phyloP scores from a whole-genome alignment of 1,140 invertebrate genomes.

The Tachypleus tridentatus region DNA sequence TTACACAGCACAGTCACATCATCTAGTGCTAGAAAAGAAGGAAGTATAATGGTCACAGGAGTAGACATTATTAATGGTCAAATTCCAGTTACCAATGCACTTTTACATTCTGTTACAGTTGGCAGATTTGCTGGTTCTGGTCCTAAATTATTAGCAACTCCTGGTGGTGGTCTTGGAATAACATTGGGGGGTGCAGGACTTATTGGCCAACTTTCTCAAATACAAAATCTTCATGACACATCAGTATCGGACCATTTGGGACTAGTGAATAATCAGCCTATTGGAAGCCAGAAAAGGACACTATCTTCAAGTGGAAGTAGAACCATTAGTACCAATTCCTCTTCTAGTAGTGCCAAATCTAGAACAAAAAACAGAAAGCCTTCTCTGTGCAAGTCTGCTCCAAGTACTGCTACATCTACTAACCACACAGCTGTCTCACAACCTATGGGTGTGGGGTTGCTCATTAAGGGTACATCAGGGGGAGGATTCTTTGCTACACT shows the following conservation, averaged over 20 bases:
- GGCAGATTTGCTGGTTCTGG: background rate
- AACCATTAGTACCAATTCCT: background rate
- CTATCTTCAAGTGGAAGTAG: background rate
- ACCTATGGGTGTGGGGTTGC: no score
- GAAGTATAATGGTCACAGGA: slow-evolving; percentile 1
- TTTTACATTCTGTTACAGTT: slow-evolving; percentile 4
- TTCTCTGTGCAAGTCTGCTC: background rate
- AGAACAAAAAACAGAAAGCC: slow-evolving; percentile 1
- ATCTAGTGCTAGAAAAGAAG: background rate
- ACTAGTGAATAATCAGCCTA: background rate
- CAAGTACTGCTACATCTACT: no score
- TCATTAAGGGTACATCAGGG: no score
- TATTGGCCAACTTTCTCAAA: background rate
- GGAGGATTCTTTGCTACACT: no score
- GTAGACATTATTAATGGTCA: slow-evolving; percentile 1
- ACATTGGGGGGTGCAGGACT: background rate
- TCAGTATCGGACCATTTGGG: background rate
- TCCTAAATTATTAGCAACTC: background rate
- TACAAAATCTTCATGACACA: background rate
- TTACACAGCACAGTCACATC: slow-evolving; percentile 1
- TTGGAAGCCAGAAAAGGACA: slow-evolving; percentile 1
- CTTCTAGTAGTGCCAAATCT: slow-evolving; percentile 2
- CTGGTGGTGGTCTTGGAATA: background rate
- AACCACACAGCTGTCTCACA: no score
- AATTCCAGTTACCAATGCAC: background rate